Base-by-base conservation (phyloP, 1,140 invertebrate genomes). In the Lordiphosa mommai region DNA sequence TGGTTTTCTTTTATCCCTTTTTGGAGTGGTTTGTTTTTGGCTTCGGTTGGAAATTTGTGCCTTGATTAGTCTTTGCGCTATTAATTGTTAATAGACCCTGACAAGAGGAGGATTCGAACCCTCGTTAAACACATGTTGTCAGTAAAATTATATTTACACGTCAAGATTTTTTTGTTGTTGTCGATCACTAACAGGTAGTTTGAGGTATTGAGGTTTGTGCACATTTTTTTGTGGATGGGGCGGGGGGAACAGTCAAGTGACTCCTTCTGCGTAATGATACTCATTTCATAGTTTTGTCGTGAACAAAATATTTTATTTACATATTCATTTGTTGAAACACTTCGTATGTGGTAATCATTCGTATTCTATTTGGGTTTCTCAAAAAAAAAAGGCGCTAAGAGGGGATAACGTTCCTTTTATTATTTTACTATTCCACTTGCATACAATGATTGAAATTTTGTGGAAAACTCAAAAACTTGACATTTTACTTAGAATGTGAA, bases 81-180 rank as follows among this genome's bases (percentile, higher is more conserved):
- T 69, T 69, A 68, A 71, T 71, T 65, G 57, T 57, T 74, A 74
- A 74, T 80, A 58, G 52, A 66, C 37, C 8, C 12, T 47, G 71
- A 74, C 70, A 71, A n/a, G 76, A 49, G 40, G 12, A 51, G 47
- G 41, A 47, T 58, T 61, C 61, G 55, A 57, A 84, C 73, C 84
- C 77, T 84, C 79, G 61, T 87, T 74, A 77, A 84, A 74, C 84
- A 87, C 51, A 87, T 87, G 84, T 79, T 79, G 63, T 58, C 58
- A 36, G 38, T 55, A 53, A 52, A 66, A 20, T 58, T 67, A 37
- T 72, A 60, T 65, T 57, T 55, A 68, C 53, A 67, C 43, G 38
- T 66, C 61, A 51, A 67, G 30, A 44, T 44, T 50, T 59, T 13
- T 16, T 47, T 64, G n/a, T n/a, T n/a, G n/a, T n/a, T n/a, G n/a